Evolutionary conservation across 2,113 vertebrate species (phyloP), one percentile per base, ranked within the genome.

Genomic region (Marcusenius ussheri): DNA sequence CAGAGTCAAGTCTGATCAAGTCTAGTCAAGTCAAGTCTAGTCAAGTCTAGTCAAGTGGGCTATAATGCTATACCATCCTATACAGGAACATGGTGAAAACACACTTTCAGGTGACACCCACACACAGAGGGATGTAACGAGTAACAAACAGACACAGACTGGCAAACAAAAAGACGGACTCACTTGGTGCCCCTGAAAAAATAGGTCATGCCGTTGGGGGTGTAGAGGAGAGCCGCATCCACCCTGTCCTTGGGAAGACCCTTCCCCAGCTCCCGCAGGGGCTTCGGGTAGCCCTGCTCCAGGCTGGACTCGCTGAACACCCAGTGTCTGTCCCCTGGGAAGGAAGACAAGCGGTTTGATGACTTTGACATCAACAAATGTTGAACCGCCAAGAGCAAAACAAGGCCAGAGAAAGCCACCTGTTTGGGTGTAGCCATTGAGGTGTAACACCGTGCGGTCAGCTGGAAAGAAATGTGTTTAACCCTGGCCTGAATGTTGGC

Each of bases 131-230:
- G 56, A 31, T 35, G 35, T n/a, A n/a, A n/a, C 8, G 66, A 53
- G 27, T 8, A 80, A 11, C 46, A 17, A 1, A 21, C 80, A 45
- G 46, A 58, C 50, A 56, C 51, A 35, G 19, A 39, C n/a, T 1
- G n/a, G 31, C 47, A 56, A 11, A 15, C 3, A 70, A 9, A 21
- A 53, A 17, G 11, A 53, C 17, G 15, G 93, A 96, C 96, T 95
- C 89, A 98, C 98, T 97, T 97, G 94, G 96, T 96, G 93, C 94
- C 97, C 42, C 96, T 92, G 95, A 98, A 98, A 94, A 96, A 98
- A 93, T 96, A 98, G 0, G 97, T 98, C 93, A 97, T 96, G 85
- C 98, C 97, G 0, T 94, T 98, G 51, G 96, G 96, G 80, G 96
- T 96, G 96, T 97, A 98, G 91, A 93, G 96, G 58, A 98, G 96